phyloP scores from a whole-genome alignment of 2,888 invertebrate species.

The Drosophila pseudotalamancana region DNA sequence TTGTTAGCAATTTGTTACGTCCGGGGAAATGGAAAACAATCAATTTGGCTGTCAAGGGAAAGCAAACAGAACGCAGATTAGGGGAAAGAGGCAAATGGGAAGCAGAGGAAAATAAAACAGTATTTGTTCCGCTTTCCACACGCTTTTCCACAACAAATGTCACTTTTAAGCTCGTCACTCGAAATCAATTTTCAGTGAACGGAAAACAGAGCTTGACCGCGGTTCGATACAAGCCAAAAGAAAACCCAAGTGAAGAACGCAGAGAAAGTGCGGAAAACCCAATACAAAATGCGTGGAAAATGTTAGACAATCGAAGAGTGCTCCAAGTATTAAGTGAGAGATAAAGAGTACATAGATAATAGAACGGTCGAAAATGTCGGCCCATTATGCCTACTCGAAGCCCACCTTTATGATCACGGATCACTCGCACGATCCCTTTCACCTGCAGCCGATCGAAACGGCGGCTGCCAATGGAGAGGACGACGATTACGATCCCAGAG shows the following conservation, averaged over 20 bases:
- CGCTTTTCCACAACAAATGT: constrained; percentile 52
- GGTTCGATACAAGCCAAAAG: constrained; percentile 22
- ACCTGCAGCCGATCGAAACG: constrained; percentile 31
- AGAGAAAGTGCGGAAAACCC: constrained; percentile 27
- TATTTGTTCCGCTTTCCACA: constrained; percentile 59
- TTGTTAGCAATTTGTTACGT: constrained; percentile 20
- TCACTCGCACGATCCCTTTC: constrained; percentile 64
- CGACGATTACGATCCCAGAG: constrained; percentile 53
- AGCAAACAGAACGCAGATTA: constrained; percentile 44
- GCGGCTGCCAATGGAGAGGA: constrained; percentile 26
- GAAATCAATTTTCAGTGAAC: constrained; percentile 50
- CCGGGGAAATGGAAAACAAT: constrained; percentile 25
- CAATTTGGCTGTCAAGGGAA: constrained; percentile 47
- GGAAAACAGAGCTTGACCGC: constrained; percentile 32
- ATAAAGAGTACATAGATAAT: neutral
- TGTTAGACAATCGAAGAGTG: constrained; percentile 16
- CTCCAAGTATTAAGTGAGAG: constrained; percentile 2
- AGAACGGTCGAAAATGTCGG: constrained; percentile 43
- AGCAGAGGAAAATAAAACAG: constrained; percentile 7
- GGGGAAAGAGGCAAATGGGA: neutral
- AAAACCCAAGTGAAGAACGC: neutral
- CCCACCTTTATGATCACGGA: constrained; percentile 69
- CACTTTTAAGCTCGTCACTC: constrained; percentile 51
- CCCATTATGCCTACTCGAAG: constrained; percentile 52
- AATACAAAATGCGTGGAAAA: constrained; percentile 21